Conservation (phyloP, 2,113 vertebrate genomes). For the Anhinga rufa region DNA sequence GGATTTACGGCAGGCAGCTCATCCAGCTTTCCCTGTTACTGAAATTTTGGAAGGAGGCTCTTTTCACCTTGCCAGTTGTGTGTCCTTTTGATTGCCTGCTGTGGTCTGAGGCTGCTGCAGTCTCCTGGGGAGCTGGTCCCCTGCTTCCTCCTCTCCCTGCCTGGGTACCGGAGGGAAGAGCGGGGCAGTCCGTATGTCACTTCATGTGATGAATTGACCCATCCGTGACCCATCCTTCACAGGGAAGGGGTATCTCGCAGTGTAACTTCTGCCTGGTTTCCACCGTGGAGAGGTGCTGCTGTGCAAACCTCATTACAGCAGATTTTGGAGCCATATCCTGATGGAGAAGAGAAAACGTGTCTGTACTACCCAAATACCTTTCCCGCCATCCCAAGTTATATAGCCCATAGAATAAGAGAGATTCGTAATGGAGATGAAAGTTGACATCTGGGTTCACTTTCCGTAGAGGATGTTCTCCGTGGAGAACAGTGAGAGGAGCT, state of each 20-base stretch:
- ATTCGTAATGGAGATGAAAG: background rate
- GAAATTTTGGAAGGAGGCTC: background rate
- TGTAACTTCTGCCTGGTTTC: background rate
- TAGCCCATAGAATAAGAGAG: background rate
- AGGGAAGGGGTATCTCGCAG: background rate
- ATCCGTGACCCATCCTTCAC: background rate
- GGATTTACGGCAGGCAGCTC: background rate
- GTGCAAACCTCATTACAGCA: background rate
- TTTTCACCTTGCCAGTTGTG: background rate
- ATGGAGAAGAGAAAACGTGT: background rate
- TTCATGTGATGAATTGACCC: too few species aligned
- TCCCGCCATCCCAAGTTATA: background rate
- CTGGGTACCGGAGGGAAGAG: rapidly evolving
- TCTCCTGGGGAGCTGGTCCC: background rate
- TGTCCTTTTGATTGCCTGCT: background rate
- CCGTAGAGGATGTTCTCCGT: background rate
- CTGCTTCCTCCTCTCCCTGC: background rate
- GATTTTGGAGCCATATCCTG: background rate
- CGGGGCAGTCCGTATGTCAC: rapidly evolving
- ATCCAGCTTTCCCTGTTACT: background rate
- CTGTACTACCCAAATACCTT: background rate
- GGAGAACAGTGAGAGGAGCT: background rate
- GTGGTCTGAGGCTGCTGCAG: background rate
- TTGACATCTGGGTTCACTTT: background rate
- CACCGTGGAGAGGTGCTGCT: background rate